Evolutionary conservation across 1,140 invertebrate genomes (phyloP).

Genomic region (Pemphigus obesinymphae): DNA sequence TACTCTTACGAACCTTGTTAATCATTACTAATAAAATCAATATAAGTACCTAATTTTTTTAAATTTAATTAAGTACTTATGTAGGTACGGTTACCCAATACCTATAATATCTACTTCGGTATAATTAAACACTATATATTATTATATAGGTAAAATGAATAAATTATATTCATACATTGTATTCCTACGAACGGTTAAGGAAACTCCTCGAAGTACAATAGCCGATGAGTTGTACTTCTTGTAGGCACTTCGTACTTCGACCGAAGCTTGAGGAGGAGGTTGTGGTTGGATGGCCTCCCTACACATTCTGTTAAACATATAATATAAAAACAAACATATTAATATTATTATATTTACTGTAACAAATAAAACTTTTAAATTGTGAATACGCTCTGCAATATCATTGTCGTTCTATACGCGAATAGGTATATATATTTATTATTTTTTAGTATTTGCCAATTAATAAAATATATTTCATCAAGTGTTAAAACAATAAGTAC

Average conservation of each 20-base stretch:
- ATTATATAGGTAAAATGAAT: background rate
- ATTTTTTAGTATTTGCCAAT: too few species aligned
- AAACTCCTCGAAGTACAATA: constrained; percentile 44
- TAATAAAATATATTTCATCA: background rate
- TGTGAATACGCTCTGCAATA: too few species aligned
- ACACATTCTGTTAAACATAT: constrained; percentile 10
- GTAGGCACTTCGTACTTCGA: constrained; percentile 42
- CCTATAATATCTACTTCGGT: too few species aligned
- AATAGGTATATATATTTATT: too few species aligned
- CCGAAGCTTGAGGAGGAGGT: background rate
- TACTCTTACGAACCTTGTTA: too few species aligned
- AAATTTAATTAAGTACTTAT: too few species aligned
- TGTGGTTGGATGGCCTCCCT: constrained; percentile 27
- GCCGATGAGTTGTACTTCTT: constrained; percentile 43
- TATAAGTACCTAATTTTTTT: too few species aligned
- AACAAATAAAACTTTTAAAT: too few species aligned
- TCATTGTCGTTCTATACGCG: too few species aligned
- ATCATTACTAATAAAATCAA: too few species aligned
- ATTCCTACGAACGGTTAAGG: constrained; percentile 45
- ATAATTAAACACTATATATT: too few species aligned
- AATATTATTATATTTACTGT: background rate
- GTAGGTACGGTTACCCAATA: too few species aligned
- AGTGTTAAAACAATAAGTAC: background rate
- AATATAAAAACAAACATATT: background rate
- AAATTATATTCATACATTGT: constrained; percentile 44